phyloP scores from a whole-genome alignment of 2,797 vertebrate species.

The Cyprinella venusta region DNA sequence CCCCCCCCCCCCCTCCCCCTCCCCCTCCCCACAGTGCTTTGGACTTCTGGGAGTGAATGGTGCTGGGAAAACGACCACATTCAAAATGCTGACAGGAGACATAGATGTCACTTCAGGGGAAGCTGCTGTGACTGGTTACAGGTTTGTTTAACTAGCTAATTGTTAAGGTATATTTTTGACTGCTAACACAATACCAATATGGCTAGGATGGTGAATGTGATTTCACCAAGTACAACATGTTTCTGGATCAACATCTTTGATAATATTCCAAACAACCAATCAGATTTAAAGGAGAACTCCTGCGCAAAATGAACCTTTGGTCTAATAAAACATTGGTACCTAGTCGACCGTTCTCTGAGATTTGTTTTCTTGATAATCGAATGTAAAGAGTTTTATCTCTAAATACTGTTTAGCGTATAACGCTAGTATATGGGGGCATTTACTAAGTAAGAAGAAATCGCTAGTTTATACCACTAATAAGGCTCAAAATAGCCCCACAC shows the following conservation, averaged over 20 bases:
- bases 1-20: neutral
- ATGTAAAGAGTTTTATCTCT: too few relatives aligned
- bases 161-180: neutral
- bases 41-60: constrained; percentile 94
- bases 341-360: too few relatives aligned
- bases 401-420: too few relatives aligned
- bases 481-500: too few relatives aligned
- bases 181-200: neutral
- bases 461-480: too few relatives aligned
- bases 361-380: too few relatives aligned
- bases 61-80: constrained; percentile 94
- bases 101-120: constrained; percentile 87
- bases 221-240: neutral
- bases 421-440: too few relatives aligned
- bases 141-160: constrained; percentile 69
- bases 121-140: constrained; percentile 85
- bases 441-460: too few relatives aligned
- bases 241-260: neutral
- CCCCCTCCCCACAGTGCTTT: constrained; percentile 84
- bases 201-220: neutral
- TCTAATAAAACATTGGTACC: too few relatives aligned
- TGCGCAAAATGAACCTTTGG: too few relatives aligned
- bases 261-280: neutral
- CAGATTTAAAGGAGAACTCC: neutral
- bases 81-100: constrained; percentile 96